These are phyloP conservation scores for Pogonognathellus flavescens DNA, from an alignment of 1,140 invertebrate genomes.

Conservation along the genomic window DNA sequence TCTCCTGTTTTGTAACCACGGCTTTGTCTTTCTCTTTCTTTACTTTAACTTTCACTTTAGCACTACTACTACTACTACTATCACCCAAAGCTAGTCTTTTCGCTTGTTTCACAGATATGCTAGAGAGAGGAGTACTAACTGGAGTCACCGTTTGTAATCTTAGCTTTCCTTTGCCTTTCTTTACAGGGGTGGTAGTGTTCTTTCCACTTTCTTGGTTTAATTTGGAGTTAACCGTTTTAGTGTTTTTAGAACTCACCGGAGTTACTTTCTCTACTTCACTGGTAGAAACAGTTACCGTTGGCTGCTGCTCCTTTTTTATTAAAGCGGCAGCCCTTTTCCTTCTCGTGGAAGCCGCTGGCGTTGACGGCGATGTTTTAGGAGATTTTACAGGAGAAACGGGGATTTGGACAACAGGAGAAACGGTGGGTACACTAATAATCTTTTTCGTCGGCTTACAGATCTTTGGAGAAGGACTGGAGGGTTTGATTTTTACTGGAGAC, in stretches of 20 bases:
- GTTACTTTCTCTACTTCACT: conserved; percentile 7
- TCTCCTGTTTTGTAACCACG: conserved; percentile 5
- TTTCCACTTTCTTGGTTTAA: conserved; percentile 28
- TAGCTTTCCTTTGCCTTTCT: conserved; percentile 28
- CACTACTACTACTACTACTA: conserved; percentile 11
- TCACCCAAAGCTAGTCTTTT: conserved; percentile 17
- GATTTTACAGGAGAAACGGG: conserved; percentile 9
- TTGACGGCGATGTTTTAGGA: neutral
- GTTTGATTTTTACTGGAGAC: conserved; percentile 32
- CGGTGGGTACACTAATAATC: conserved; percentile 11
- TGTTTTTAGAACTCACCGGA: neutral
- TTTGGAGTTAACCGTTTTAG: conserved; percentile 31
- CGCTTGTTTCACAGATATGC: conserved; percentile 35
- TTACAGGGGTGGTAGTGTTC: neutral
- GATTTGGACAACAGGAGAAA: neutral
- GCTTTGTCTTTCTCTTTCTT: conserved; percentile 43
- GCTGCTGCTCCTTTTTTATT: conserved; percentile 32
- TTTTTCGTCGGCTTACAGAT: conserved; percentile 6
- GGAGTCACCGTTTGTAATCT: neutral
- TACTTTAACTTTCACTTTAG: conserved; percentile 45
- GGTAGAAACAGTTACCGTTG: neutral
- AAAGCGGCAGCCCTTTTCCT: conserved; percentile 6
- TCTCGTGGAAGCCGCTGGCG: neutral
- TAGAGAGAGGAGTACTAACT: conserved; percentile 6
- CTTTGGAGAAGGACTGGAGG: conserved; percentile 45